These are phyloP conservation scores for Apamea sordens DNA, from an alignment of 2,888 invertebrate genomes.

Conservation along the genomic window DNA sequence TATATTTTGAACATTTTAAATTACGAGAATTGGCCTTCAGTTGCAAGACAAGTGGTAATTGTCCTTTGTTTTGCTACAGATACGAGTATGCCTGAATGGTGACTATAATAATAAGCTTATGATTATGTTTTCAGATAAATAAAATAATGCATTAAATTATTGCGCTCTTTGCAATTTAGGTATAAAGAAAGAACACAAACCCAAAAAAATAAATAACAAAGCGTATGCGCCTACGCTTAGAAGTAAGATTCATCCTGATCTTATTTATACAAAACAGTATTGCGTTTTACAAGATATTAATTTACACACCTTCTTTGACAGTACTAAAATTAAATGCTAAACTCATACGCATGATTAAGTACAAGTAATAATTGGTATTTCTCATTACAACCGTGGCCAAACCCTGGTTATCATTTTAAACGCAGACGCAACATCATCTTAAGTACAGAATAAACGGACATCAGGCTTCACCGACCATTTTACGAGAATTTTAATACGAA, in stretches of 20 bases:
- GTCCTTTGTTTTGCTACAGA: background rate
- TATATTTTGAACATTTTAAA: too few relatives aligned
- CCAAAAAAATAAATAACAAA: too few relatives aligned
- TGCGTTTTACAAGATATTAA: background rate
- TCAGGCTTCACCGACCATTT: slow-evolving; percentile 38
- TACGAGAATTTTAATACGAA: slow-evolving; percentile 52
- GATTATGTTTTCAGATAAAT: background rate
- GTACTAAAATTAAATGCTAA: background rate
- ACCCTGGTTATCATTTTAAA: slow-evolving; percentile 29
- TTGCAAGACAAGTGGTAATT: background rate
- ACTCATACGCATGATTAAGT: background rate
- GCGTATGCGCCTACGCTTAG: too few relatives aligned
- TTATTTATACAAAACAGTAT: background rate
- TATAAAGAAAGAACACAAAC: too few relatives aligned
- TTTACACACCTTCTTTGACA: background rate
- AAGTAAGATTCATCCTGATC: background rate
- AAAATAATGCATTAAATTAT: background rate
- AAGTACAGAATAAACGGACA: slow-evolving; percentile 32
- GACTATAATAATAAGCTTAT: background rate
- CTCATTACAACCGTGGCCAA: slow-evolving; percentile 3
- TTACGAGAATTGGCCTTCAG: too few relatives aligned
- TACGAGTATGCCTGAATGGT: background rate
- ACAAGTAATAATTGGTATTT: slow-evolving; percentile 8
- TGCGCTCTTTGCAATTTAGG: background rate
- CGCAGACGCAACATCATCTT: slow-evolving; percentile 5